Base-by-base conservation (phyloP, 2,888 invertebrate species). In the Standfussiana lucernea region DNA sequence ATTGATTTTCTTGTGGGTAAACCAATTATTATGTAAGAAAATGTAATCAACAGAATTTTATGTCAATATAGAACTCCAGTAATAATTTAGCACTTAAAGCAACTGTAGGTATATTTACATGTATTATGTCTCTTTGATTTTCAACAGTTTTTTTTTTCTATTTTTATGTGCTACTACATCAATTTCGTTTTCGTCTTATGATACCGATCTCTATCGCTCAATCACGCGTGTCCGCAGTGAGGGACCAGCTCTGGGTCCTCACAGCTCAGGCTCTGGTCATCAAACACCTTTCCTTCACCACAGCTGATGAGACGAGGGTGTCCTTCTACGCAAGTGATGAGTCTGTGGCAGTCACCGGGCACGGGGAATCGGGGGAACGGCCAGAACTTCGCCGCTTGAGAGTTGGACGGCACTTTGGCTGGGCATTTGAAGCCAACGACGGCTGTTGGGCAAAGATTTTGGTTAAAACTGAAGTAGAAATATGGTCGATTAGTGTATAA, bases 371-470 rank as follows among this genome's bases (percentile, higher is more conserved):
- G 97, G 50, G 99, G 99, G 97, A 98, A 99, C 0, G 99, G 99
- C 98, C 98, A 98, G 97, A 99, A 99, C 93, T 98, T 98, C 72
- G 99, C 98, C 8, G 99, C 98, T 77, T 98, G 97, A 28, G 98
- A 98, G 92, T 98, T 97, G 10, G 98, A 97, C 50, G 98, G 98
- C 66, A 99, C 98, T 93, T 98, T 98, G 5, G 98, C 97, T 47
- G 99, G 99, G 93, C 99, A 99, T 91, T 98, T 98, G 97, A 99
- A 99, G 74, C 99, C 99, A 81, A 99, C 98, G 77, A 99, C 98
- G 90, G 98, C 98, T 98, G 96, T 82, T 94, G 94, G 89, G 70
- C 35, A 79, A 87, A 86, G 21, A 15, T n/a, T 11, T 35, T 32
- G 18, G 0, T 75, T 59, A 50, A 13, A 61, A 35, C 4, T 21